These are phyloP conservation scores for Platorchestia sp. DNA, from an alignment of 1,140 invertebrate species.

Conservation along the genomic window DNA sequence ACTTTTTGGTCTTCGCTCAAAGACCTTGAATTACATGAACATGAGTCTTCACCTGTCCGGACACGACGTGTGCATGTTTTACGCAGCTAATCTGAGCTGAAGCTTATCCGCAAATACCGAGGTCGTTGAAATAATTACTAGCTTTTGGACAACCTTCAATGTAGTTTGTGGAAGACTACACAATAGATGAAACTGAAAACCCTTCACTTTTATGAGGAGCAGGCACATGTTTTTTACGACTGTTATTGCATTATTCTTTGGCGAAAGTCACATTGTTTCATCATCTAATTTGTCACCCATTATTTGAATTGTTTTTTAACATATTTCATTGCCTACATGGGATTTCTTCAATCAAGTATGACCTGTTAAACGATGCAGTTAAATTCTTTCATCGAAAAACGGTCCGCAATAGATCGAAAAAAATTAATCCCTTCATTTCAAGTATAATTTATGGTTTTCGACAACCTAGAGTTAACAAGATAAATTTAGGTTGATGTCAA, in stretches of 20 bases:
- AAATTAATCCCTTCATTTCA: background rate
- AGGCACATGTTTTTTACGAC: background rate
- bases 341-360: background rate
- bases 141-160: background rate
- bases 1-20: background rate
- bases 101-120: background rate
- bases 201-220: background rate
- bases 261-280: background rate
- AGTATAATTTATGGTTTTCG: background rate
- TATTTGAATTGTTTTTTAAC: background rate
- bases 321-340: background rate
- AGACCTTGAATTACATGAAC: background rate
- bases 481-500: too few species aligned
- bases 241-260: background rate
- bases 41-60: background rate
- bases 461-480: background rate
- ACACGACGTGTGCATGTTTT: background rate
- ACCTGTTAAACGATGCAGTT: background rate
- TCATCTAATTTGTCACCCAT: background rate
- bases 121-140: background rate
- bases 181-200: background rate
- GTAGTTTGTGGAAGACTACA: background rate
- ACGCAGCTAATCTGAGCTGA: background rate
- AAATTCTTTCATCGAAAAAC: background rate
- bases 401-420: background rate